Base-by-base conservation (phyloP, 1,140 invertebrate genomes). In the Drosophila repletoides region DNA sequence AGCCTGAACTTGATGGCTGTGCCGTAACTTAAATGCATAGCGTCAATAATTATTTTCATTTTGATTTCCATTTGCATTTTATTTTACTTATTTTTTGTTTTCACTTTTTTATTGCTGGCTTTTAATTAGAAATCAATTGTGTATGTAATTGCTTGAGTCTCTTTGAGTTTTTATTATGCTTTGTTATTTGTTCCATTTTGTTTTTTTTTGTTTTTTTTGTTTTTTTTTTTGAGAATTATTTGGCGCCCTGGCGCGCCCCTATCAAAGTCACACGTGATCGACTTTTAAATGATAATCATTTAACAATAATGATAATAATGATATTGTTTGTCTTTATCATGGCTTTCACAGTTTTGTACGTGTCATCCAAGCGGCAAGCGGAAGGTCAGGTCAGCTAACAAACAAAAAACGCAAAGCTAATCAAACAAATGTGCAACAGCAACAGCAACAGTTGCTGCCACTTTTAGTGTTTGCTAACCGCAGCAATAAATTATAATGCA, bases 61-160 rank as follows among this genome's bases (percentile, higher is more conserved):
- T 28, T 33, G 26, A 58, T 67, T 65, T 65, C 33, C 38, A 26
- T 63, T 46, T 40, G 26, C 19, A 53, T 63, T 53, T 49, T 46
- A 36, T 52, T 71, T 31, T 40, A 34, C 15, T 45, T 69, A 26
- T 38, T 40, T 22, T 53, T 19, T 28, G 14, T 24, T 12, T 22
- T 15, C n/a, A 15, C 2, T 10, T 1, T 41, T 60, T 38, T 45
- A 21, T 31, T 19, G 51, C 5, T 34, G 41, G 14, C 15, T 60
- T 83, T 83, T 70, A 76, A 84, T 79, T 79, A 60, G 51, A 72
- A 87, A 81, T 81, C 77, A 81, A 81, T 81, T 80, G 68, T 63
- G 49, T 72, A 72, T 55, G 55, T 75, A 81, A 80, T 76, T 68
- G 76, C 31, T 15, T 9, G 19, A 31, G 48, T 24, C 38, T 48